Evolutionary conservation across 64 coral and sea anemone genomes (phyloP), one percentile per base, ranked within the genome.

Genomic region (Stichodactyla mertensii): DNA sequence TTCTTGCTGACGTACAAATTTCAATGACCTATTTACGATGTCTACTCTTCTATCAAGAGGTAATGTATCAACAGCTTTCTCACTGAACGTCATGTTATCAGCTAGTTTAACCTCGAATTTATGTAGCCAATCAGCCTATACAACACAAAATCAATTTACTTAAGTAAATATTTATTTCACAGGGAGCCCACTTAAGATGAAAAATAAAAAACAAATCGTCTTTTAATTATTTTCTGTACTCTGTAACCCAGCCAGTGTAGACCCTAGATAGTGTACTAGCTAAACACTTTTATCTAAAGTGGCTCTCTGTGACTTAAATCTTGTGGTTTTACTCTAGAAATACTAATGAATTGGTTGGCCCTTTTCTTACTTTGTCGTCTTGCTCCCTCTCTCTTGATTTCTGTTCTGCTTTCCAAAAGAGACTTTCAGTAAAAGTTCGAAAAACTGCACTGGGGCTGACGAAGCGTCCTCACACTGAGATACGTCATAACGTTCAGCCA

Each of bases 341-440:
- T 45, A 45, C 36, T 45, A 45, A n/a, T n/a, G n/a, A n/a, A 16
- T 24, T 26, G 28, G 31, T 22, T 14, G 55, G 14, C 14, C 10
- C 13, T 74, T 27, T 10, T 70, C 26, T 67, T 80, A 90, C 89
- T 54, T 54, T 64, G 19, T 90, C 77, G 23, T 85, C 90, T 36
- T 77, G 51, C 10, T 93, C 86, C 14, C 55, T 81, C 4, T 87
- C 85, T 55, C 52, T 85, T 7, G 71, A 19, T 77, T 92, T 95
- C 57, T 89, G 85, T 5, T 99, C 93, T 55, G 86, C 97, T 64
- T 95, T 82, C 97, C 97, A 99, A 71, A 99, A 99, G 14, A 95
- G 57, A 52, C 93, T 99, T 60, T 89, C 88, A 28, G 69, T 80
- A 82, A 90, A 99, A 5, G 88, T 88, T 64, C 62, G 86, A 80